Evolutionary conservation across 2,113 vertebrate genomes (phyloP), one percentile per base, ranked within the genome.

Genomic region (Pollimyrus isidori): DNA sequence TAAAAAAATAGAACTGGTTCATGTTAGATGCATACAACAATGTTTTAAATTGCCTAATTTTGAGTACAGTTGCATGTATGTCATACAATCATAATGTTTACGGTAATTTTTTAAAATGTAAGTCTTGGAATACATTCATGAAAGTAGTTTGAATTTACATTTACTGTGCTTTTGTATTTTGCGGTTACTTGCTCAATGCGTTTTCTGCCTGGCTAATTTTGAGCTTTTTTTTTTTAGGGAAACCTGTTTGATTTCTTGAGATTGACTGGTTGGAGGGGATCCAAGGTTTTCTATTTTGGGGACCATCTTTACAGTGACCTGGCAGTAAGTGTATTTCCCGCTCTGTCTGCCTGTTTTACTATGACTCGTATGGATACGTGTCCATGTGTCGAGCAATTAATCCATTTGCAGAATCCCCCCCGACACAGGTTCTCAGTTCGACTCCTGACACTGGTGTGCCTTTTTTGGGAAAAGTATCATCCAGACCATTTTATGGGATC

Each of bases 281-380:
- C 98, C 80, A 97, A 95, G 0, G 98, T 99, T 82, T 96, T 99
- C n/a, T 99, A 99, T 93, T 99, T 99, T 2, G 98, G 98, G 30
- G 98, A 99, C 91, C 98, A 99, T 93, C 97, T 99, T 58, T 99
- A 99, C 92, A 99, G 98, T 0, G 98, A 99, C 93, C 95, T 99
- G 65, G 98, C 98, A 80, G 98, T 98, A 91, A 97, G 97, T 94
- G 88, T 39, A 89, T 39, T 69, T n/a, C 82, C 83, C 7, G 73
- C 89, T 89, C 17, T 10, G 87, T 65, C 21, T 46, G n/a, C 58
- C 52, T n/a, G 26, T 23, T 26, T 65, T 65, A 65, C 62, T 26
- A 26, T 62, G 23, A n/a, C 86, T n/a, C 76, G 10, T 45, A 26
- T 39, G 1, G 3, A 48, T 0, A 42, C 3, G 17, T 82, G 76